Conservation (phyloP, 2,888 invertebrate species). For the Mythimna pallens region DNA sequence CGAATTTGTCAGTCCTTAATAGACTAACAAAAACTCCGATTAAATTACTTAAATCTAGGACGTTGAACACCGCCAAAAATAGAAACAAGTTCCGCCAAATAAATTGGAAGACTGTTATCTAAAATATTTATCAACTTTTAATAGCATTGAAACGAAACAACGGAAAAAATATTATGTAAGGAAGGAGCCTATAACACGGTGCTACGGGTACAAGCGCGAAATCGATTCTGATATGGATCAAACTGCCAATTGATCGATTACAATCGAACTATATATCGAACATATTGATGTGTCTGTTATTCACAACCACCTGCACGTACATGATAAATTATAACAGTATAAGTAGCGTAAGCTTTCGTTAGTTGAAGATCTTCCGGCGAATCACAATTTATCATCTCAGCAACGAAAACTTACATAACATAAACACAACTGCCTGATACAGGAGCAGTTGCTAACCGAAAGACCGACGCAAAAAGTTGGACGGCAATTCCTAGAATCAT, state of each 20-base stretch:
- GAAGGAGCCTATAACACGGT: constrained; percentile 43
- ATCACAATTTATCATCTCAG: constrained; percentile 11
- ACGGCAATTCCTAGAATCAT: constrained; percentile 19
- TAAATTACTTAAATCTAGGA: constrained; percentile 28
- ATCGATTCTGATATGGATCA: constrained; percentile 74
- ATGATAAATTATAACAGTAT: constrained; percentile 35
- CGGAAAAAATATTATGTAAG: constrained; percentile 51
- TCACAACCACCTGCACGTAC: constrained; percentile 28
- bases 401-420: constrained; percentile 6
- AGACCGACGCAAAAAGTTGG: neutral
- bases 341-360: constrained; percentile 3
- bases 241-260: constrained; percentile 57
- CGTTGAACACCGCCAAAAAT: constrained; percentile 34
- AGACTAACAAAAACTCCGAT: constrained; percentile 29
- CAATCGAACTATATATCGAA: constrained; percentile 45
- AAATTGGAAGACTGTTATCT: constrained; percentile 38
- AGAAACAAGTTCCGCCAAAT: constrained; percentile 39
- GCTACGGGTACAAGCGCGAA: constrained; percentile 56
- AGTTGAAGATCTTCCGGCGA: constrained; percentile 17
- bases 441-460: neutral
- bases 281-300: constrained; percentile 12
- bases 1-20: constrained; percentile 30
- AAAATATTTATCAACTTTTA: constrained; percentile 43
- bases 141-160: constrained; percentile 33
- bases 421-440: neutral